phyloP scores from a whole-genome alignment of 23 tunicate species.

The Halocynthia aurantium region DNA sequence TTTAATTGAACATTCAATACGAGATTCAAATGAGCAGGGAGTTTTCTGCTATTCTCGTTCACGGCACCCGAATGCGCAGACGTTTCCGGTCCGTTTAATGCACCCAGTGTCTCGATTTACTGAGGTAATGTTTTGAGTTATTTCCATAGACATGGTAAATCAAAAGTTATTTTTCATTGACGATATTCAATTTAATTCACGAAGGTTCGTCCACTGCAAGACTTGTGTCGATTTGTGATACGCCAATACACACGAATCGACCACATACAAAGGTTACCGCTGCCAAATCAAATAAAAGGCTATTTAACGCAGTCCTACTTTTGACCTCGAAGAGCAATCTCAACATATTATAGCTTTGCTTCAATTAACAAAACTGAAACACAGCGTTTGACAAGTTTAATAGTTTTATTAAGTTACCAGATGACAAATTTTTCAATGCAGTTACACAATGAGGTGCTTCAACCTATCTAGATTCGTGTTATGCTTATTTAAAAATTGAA shows the following conservation, averaged over 20 bases:
- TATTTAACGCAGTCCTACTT: slow-evolving; percentile 63
- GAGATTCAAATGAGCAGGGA: slow-evolving; percentile 63
- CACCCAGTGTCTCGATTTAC: slow-evolving; percentile 68
- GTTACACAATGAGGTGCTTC: too few species aligned
- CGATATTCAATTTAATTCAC: not conserved
- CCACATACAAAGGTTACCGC: slow-evolving; percentile 64
- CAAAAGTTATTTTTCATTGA: not conserved
- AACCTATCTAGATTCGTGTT: too few species aligned
- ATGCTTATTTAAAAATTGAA: too few species aligned
- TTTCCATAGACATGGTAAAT: too few species aligned
- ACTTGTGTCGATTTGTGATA: slow-evolving; percentile 78
- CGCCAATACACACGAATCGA: slow-evolving; percentile 73
- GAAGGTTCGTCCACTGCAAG: slow-evolving; percentile 61
- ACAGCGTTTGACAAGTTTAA: too few species aligned
- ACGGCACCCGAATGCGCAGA: slow-evolving; percentile 26
- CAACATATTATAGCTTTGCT: too few species aligned
- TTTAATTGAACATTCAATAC: slow-evolving; percentile 54
- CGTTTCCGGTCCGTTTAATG: slow-evolving; percentile 60
- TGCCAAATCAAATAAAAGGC: slow-evolving; percentile 62
- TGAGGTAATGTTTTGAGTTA: slow-evolving; percentile 21
- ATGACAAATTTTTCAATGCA: too few species aligned
- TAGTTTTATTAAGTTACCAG: too few species aligned
- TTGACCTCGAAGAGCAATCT: slow-evolving; percentile 2
- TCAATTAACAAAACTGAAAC: too few species aligned
- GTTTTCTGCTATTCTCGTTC: slow-evolving; percentile 69